Conservation (phyloP, 2,888 invertebrate genomes). For the Conus canariensis region DNA sequence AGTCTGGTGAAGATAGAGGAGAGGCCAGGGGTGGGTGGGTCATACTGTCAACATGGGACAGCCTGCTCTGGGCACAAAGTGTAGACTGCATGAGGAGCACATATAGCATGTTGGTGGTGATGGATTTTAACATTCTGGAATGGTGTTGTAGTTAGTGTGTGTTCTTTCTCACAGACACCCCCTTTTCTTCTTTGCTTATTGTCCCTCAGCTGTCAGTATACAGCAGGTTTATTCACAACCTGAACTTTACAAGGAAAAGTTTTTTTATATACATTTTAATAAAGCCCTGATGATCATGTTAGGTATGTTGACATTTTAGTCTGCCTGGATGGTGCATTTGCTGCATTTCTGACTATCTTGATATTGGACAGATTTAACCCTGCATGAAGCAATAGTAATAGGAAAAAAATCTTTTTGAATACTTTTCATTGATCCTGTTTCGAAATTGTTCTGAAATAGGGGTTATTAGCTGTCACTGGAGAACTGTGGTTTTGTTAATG, state of each 20-base stretch:
- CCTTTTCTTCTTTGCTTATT: background rate
- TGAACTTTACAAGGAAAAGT: background rate
- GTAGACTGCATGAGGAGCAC: background rate
- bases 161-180: background rate
- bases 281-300: too few species aligned
- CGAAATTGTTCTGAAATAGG: too few species aligned
- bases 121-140: conserved; percentile 35
- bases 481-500: too few species aligned
- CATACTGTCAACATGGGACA: too few species aligned
- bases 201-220: background rate
- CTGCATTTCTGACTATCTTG: background rate
- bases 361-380: background rate
- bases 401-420: background rate
- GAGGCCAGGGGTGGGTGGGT: too few species aligned
- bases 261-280: background rate
- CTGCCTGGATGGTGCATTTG: background rate
- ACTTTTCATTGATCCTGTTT: background rate
- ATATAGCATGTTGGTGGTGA: conserved; percentile 17
- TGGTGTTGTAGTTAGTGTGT: conserved; percentile 44
- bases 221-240: background rate
- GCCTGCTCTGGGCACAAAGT: too few species aligned
- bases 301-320: too few species aligned
- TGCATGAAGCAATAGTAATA: conserved; percentile 4
- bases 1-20: too few species aligned
- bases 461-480: too few species aligned